Evolutionary conservation across 2,888 invertebrate genomes (phyloP).

Genomic region (Pimpla rufipes): DNA sequence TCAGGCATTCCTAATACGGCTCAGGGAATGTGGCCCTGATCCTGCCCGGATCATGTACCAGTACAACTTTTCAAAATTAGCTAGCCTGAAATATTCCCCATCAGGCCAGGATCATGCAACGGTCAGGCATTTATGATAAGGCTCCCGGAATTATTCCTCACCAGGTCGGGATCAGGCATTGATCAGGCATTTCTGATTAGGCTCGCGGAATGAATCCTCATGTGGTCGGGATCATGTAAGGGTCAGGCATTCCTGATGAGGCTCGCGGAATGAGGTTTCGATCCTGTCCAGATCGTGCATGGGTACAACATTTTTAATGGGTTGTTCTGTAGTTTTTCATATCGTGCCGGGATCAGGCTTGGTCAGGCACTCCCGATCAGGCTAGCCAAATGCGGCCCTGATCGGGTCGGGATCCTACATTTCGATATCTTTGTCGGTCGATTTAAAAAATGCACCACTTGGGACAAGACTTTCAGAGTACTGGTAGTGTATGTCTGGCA

Average conservation of each 20-base stretch:
- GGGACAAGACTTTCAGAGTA: background rate
- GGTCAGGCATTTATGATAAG: background rate
- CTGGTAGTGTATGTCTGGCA: background rate
- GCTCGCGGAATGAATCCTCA: background rate
- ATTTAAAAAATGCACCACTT: background rate
- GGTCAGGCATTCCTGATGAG: slow-evolving; percentile 1
- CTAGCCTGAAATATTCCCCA: background rate
- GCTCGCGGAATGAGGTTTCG: background rate
- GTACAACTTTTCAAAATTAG: background rate
- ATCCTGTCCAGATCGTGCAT: slow-evolving; percentile 14
- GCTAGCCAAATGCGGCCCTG: background rate
- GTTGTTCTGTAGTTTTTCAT: background rate
- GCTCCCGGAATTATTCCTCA: background rate
- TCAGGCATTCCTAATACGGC: background rate
- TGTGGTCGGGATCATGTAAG: background rate
- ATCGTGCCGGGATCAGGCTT: background rate
- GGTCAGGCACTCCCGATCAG: no score
- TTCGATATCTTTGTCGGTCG: background rate
- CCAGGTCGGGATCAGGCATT: background rate
- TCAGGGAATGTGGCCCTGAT: background rate
- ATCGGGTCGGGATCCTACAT: background rate
- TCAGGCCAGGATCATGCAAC: background rate
- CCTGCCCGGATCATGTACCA: slow-evolving; percentile 6
- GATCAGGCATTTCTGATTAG: background rate
- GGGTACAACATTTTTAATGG: background rate